A percentile compares a stretch with the other conserved stretches of the same genome.
Conservation (phyloP, 2,888 invertebrate genomes). For the Zelleria hepariella region DNA sequence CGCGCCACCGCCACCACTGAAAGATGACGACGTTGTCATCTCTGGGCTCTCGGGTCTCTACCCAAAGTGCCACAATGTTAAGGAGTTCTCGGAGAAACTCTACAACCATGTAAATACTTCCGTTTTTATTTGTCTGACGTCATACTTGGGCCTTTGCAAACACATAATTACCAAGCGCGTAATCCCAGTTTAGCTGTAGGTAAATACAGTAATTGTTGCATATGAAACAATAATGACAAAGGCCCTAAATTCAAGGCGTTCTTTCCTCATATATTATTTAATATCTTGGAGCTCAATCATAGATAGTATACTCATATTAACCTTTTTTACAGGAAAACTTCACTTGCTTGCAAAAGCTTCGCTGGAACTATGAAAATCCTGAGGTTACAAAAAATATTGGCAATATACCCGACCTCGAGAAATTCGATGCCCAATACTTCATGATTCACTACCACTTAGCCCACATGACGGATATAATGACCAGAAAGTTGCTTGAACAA, state of each 20-base stretch:
- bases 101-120: constrained; percentile 52
- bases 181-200: too few species aligned
- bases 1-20: constrained; percentile 16
- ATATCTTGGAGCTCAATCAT: too few species aligned
- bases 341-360: constrained; percentile 76
- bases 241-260: too few species aligned
- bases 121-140: background rate
- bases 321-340: constrained; percentile 77
- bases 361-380: constrained; percentile 74
- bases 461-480: constrained; percentile 24
- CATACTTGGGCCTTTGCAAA: too few species aligned
- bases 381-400: constrained; percentile 75
- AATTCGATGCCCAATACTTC: constrained; percentile 77
- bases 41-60: constrained; percentile 70
- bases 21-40: constrained; percentile 62
- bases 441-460: constrained; percentile 63
- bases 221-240: too few species aligned
- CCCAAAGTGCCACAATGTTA: constrained; percentile 74
- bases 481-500: constrained; percentile 28
- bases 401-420: constrained; percentile 66
- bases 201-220: too few species aligned
- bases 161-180: too few species aligned
- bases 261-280: too few species aligned
- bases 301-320: too few species aligned
- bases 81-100: constrained; percentile 73